Percentiles rank a stretch among this genome's conserved stretches.
Evolutionary conservation across 2,888 invertebrate genomes (phyloP).

Genomic region (Lasioglossum pauxillum): DNA sequence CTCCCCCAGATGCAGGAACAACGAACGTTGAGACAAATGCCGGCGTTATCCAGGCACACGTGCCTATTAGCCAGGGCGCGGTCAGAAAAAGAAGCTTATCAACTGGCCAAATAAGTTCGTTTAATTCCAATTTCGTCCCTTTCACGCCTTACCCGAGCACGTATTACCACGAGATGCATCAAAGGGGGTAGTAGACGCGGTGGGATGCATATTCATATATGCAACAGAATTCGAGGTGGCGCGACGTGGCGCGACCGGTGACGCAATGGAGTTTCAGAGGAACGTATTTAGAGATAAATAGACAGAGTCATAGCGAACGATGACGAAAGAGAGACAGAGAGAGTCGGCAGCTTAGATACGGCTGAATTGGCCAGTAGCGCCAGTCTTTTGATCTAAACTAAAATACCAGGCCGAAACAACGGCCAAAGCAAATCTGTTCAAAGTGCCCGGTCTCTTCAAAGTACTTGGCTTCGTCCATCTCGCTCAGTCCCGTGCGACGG

Average conservation of each 20-base stretch:
- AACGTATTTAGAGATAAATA: conserved; percentile 44
- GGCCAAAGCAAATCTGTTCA: conserved; percentile 83
- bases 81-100: conserved; percentile 13
- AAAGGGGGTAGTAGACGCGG: conserved; percentile 32
- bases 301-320: conserved; percentile 16
- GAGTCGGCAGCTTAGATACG: conserved; percentile 78
- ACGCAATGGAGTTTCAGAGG: conserved; percentile 30
- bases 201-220: conserved; percentile 55
- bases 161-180: conserved; percentile 38
- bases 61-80: conserved; percentile 25
- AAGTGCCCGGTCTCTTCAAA: conserved; percentile 81
- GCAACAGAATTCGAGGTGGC: conserved; percentile 40
- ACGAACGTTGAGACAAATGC: conserved; percentile 1
- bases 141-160: background rate
- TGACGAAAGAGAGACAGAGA: conserved; percentile 41
- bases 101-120: conserved; percentile 23
- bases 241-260: background rate
- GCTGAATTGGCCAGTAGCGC: conserved; percentile 80
- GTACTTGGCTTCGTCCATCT: conserved; percentile 78
- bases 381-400: conserved; percentile 84
- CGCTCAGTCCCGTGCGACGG: conserved; percentile 74
- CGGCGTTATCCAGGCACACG: background rate
- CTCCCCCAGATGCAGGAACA: background rate
- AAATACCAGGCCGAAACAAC: conserved; percentile 84
- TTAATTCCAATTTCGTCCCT: conserved; percentile 22